Evolutionary conservation across 1,140 invertebrate species (phyloP), one percentile per base, ranked within the genome.

Genomic region (Branchinecta lindahli): DNA sequence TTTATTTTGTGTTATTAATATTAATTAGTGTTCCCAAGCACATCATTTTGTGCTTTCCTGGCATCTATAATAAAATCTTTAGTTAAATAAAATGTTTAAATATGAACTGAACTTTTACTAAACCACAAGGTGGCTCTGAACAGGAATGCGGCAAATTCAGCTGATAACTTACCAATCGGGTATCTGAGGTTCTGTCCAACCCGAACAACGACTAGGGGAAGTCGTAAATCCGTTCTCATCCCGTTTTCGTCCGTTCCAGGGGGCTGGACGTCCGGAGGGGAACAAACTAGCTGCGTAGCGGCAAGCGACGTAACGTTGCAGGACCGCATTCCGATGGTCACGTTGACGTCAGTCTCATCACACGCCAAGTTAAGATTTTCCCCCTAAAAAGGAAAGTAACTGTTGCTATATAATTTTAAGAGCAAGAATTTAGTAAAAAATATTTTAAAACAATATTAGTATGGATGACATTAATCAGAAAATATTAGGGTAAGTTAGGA

Each of bases 301-400:
- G 92, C 91, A 8, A 97, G 80, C 65, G 93, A 94, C 3, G 94
- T 96, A 3, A 97, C 89, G 80, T 96, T 97, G 76, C 95, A 98
- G 7, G 84, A 82, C 74, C 86, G 82, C 0, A 84, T 86, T 0
- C 96, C 94, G 73, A 99, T 92, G 9, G 89, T 93, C 8, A 99
- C 94, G 74, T 88, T 85, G 1, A 98, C 91, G 80, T 96, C 94
- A 21, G 88, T 86, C 79, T 96, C 92, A 78, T 93, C 91, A 77
- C 91, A 89, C 8, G 93, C 94, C 72, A 89, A 83, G 77, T 92
- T 93, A 72, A 98, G 81, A 79, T 93, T 89, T 78, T 93, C 89
- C 8, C 94, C 94, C 81, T 84, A 71, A 20, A 75, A 75, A 69
- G 69, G 72, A 69, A 67, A 45, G 44, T 68, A 73, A 44, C 5